Percentiles rank a stretch among this genome's conserved stretches.
Evolutionary conservation across 1,140 invertebrate species (phyloP).

Genomic region (Parasteatoda tepidariorum): DNA sequence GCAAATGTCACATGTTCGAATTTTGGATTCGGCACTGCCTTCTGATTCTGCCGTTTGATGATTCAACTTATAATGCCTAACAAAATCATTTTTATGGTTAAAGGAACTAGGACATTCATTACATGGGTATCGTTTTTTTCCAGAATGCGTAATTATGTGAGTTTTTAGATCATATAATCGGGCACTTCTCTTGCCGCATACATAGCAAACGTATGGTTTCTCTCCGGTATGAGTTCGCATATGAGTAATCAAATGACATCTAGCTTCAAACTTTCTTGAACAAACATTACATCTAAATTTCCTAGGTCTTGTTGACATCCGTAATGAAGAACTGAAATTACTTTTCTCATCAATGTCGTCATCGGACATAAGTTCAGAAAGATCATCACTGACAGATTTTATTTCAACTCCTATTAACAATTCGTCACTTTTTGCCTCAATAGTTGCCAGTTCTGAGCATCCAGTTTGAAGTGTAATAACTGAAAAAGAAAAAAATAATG

Average conservation of each 20-base stretch:
- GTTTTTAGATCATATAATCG: constrained; percentile 17
- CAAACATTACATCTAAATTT: constrained; percentile 81
- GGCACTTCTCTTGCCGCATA: constrained; percentile 74
- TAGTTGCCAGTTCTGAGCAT: too few species aligned
- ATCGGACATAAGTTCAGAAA: too few species aligned
- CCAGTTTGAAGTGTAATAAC: too few species aligned
- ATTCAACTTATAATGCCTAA: constrained; percentile 65
- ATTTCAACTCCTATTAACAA: too few species aligned
- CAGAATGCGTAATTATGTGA: constrained; percentile 63
- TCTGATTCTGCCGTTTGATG: neutral
- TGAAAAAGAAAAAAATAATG: too few species aligned
- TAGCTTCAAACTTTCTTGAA: constrained; percentile 81
- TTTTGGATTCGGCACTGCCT: neutral
- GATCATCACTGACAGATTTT: too few species aligned
- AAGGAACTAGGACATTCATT: constrained; percentile 1
- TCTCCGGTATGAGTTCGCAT: constrained; percentile 89
- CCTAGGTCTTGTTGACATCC: too few species aligned
- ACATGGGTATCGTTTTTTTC: constrained; percentile 56
- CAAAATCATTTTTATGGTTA: constrained; percentile 13
- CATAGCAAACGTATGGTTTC: constrained; percentile 89
- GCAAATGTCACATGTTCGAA: neutral
- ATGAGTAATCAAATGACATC: constrained; percentile 71
- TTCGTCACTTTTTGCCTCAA: too few species aligned
- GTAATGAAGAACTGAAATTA: too few species aligned
- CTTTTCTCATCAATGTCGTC: too few species aligned